A percentile compares a stretch with the other conserved stretches of the same genome.
Conservation (phyloP, 2,797 vertebrate species). For the Diceros bicornis region DNA sequence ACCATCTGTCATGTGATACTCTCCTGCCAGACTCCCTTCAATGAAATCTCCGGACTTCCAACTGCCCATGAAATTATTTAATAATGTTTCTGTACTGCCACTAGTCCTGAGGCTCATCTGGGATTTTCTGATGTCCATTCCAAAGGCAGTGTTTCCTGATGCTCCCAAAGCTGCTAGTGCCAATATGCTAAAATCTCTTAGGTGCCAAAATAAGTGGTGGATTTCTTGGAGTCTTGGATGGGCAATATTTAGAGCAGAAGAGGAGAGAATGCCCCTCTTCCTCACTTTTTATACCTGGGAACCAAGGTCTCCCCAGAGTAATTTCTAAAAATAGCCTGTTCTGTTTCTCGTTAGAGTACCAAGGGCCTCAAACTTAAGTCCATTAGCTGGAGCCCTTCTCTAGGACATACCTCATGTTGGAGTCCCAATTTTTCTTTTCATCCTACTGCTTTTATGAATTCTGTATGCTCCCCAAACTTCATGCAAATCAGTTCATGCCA, state of each 20-base stretch:
- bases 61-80: background rate
- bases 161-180: background rate
- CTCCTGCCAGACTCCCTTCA: background rate
- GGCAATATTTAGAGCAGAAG: background rate
- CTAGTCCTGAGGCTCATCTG: background rate
- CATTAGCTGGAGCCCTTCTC: background rate
- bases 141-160: background rate
- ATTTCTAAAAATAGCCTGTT: constrained; percentile 31
- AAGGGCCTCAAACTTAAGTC: background rate
- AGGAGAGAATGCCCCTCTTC: background rate
- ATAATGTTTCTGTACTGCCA: background rate
- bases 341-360: background rate
- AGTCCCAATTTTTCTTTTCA: background rate
- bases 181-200: background rate
- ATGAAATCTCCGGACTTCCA: background rate
- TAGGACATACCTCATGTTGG: background rate
- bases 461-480: background rate
- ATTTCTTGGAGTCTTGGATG: background rate
- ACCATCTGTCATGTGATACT: background rate
- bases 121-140: background rate
- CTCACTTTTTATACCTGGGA: background rate
- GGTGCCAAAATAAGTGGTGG: background rate
- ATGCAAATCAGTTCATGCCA: background rate
- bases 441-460: background rate
- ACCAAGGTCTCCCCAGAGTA: background rate